phyloP scores from a whole-genome alignment of 2,888 invertebrate genomes.

The Dryobotodes eremita region DNA sequence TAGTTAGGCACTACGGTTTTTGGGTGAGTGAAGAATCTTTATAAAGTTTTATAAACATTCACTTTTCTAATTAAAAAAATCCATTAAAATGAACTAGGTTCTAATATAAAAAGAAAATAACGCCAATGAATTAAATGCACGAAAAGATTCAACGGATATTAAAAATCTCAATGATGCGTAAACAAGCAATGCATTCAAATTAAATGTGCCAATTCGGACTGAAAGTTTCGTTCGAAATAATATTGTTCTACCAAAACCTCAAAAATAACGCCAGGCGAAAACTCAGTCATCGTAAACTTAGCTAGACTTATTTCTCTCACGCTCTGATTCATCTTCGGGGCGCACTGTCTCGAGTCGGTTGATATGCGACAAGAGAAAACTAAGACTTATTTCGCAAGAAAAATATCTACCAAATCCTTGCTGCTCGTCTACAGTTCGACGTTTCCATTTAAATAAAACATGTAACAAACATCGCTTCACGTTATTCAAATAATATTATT shows the following conservation, averaged over 20 bases:
- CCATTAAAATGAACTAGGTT: constrained; percentile 8
- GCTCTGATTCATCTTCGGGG: constrained; percentile 74
- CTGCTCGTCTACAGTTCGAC: constrained; percentile 26
- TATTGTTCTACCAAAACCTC: constrained; percentile 50
- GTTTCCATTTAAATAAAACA: constrained; percentile 32
- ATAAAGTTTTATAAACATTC: constrained; percentile 30
- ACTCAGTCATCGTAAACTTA: constrained; percentile 73
- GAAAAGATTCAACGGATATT: constrained; percentile 4
- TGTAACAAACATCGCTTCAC: constrained; percentile 15
- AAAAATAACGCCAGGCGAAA: constrained; percentile 55
- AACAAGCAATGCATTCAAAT: constrained; percentile 17
- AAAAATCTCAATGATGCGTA: constrained; percentile 14
- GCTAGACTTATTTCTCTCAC: constrained; percentile 76
- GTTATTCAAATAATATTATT: constrained; percentile 36
- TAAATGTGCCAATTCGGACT: constrained; percentile 10
- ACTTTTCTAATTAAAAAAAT: constrained; percentile 24
- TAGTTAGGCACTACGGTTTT: constrained; percentile 76
- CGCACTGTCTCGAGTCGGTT: constrained; percentile 67
- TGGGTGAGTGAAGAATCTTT: constrained; percentile 65
- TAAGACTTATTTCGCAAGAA: constrained; percentile 62
- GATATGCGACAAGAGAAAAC: constrained; percentile 71
- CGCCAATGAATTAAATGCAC: constrained; percentile 1
- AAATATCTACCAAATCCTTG: constrained; percentile 49
- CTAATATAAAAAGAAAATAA: constrained; percentile 15
- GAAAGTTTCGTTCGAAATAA: constrained; percentile 21